Percentiles rank a stretch among this genome's conserved stretches.
These are phyloP conservation scores for Zootermopsis nevadensis DNA, from an alignment of 2,888 invertebrate species.

Conservation along the genomic window DNA sequence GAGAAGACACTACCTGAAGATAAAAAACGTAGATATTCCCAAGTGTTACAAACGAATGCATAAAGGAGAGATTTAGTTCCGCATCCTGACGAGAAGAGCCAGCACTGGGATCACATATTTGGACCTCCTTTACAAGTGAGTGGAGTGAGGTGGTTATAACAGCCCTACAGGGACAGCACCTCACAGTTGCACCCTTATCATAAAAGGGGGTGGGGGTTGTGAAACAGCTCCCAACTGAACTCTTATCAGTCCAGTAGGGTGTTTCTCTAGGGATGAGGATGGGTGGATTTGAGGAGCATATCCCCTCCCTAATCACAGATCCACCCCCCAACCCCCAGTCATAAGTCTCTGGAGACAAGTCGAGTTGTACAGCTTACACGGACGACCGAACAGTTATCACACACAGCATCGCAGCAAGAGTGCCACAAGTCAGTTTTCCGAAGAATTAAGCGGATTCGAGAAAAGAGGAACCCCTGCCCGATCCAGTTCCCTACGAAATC, in stretches of 20 bases:
- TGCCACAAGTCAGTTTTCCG: neutral
- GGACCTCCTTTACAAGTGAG: slow-evolving; percentile 21
- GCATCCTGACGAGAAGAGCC: neutral
- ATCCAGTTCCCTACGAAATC: no score
- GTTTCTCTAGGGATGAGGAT: slow-evolving; percentile 23
- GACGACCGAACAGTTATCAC: slow-evolving; percentile 38
- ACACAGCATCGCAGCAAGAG: neutral
- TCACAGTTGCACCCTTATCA: slow-evolving; percentile 40
- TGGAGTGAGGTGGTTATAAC: neutral
- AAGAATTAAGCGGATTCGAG: neutral
- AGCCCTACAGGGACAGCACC: slow-evolving; percentile 33
- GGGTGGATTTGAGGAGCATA: slow-evolving; percentile 18
- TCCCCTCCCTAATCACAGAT: slow-evolving; percentile 26
- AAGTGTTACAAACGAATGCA: no score
- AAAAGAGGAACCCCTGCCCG: no score
- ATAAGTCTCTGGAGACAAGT: slow-evolving; percentile 41
- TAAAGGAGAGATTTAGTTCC: no score
- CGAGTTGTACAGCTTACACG: slow-evolving; percentile 34
- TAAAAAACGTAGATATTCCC: no score
- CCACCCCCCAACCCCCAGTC: slow-evolving; percentile 8
- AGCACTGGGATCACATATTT: neutral
- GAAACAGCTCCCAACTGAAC: slow-evolving; percentile 43
- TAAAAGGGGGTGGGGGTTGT: slow-evolving; percentile 14
- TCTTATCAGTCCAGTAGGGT: slow-evolving; percentile 34
- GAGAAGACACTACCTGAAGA: no score